phyloP scores from a whole-genome alignment of 2,797 vertebrate species.

The Muscicapa striata region DNA sequence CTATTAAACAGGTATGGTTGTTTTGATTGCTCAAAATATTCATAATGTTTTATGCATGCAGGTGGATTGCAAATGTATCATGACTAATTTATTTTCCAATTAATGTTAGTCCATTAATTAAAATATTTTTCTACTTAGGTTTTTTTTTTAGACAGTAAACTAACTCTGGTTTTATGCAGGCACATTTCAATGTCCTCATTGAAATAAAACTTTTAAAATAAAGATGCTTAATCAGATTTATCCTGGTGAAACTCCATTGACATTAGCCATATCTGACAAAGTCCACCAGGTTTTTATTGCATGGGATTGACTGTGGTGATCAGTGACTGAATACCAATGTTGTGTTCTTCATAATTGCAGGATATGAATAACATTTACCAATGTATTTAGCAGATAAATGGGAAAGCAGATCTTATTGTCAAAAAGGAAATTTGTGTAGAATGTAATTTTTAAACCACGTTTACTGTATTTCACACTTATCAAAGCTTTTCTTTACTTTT shows the following conservation, averaged over 20 bases:
- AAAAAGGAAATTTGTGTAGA: neutral
- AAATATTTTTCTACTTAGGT: conserved; percentile 54
- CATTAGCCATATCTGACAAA: neutral
- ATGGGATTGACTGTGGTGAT: neutral
- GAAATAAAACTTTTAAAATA: conserved; percentile 2
- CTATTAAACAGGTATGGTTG: conserved; percentile 9
- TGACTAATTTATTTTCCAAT: conserved; percentile 61
- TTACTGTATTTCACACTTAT: neutral
- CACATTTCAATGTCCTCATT: conserved; percentile 10
- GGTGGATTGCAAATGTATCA: conserved; percentile 36
- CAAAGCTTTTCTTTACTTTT: neutral
- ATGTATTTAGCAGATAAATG: neutral
- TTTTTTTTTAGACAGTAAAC: neutral
- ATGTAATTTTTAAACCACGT: neutral
- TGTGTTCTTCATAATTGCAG: neutral
- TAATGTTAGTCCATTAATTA: conserved; percentile 48
- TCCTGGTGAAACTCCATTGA: neutral
- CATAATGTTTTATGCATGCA: conserved; percentile 46
- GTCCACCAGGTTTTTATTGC: neutral
- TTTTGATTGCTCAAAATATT: conserved; percentile 53
- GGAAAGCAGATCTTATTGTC: neutral
- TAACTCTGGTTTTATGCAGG: neutral
- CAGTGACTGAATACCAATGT: neutral
- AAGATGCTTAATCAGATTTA: neutral
- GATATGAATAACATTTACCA: neutral